Evolutionary conservation across 1,140 invertebrate genomes (phyloP), one percentile per base, ranked within the genome.

Genomic region (Cotesia chilonis): DNA sequence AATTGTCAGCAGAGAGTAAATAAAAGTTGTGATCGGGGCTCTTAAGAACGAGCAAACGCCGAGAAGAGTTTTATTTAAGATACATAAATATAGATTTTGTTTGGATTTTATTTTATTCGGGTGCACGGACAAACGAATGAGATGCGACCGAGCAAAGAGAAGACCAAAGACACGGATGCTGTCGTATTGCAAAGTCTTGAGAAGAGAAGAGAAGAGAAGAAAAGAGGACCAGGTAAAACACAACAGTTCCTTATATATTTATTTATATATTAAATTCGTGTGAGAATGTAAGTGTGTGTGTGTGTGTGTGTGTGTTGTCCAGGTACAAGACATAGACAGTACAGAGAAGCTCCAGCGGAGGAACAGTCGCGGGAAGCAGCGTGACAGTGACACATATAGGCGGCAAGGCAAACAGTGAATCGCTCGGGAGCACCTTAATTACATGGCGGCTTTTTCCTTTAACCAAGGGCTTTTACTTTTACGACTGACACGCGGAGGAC

Each of bases 311-410:
- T 41, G 9, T 41, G 9, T 9, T 35, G 77, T 76, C 75, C 77
- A 79, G 78, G 79, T 79, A 80, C 77, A 74, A 74, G 78, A 80
- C 77, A 79, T 75, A 75, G 76, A 69, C 67, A 79, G 75, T 74
- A 28, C 28, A 28, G 28, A 28, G 28, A 28, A 9, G 41, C 41
- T 47, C 6, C 41, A 47, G 41, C 41, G 28, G 28, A 28, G 28
- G 28, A 47, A 47, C 41, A 47, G 41, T 47, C 41, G 41, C 67
- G 75, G 74, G 57, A 59, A 64, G 63, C 68, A 77, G 78, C 78
- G 79, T 80, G 82, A 82, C 82, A 82, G 80, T 83, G 82, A 82
- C 82, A 82, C 80, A 82, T 82, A 82, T 82, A 83, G 81, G 80
- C 80, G 80, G 79, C 78, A 76, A 78, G 75, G 78, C 80, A 82